Evolutionary conservation across 2,888 invertebrate genomes (phyloP).

Genomic region (Osedax frankpressi): DNA sequence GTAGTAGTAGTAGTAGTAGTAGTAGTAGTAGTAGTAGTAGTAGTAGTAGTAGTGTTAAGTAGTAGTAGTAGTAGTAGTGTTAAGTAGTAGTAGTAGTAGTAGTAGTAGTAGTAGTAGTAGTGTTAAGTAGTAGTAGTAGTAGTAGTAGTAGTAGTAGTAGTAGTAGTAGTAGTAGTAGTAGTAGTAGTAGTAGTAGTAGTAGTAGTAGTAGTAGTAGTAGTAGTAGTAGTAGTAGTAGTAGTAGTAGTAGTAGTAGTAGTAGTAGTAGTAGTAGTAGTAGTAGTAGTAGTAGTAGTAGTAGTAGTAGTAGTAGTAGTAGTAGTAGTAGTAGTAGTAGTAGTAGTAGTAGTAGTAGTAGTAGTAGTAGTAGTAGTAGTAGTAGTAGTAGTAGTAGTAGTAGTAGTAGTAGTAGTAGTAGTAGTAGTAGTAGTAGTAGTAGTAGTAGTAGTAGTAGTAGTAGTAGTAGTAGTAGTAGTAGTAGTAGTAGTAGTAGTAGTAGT

Average conservation of each 20-base stretch:
- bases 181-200: constrained; percentile 3
- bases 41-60: too few relatives aligned
- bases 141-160: constrained; percentile 4
- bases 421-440: too few relatives aligned
- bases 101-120: too few relatives aligned
- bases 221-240: not conserved
- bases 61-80: too few relatives aligned
- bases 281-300: not conserved
- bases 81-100: too few relatives aligned
- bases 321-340: not conserved
- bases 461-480: too few relatives aligned
- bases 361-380: not conserved
- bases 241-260: not conserved
- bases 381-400: too few relatives aligned
- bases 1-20: constrained; percentile 11
- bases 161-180: constrained; percentile 13
- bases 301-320: not conserved
- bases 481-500: too few relatives aligned
- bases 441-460: too few relatives aligned
- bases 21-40: constrained; percentile 11
- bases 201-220: constrained; percentile 4
- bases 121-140: constrained; percentile 5
- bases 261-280: not conserved
- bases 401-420: too few relatives aligned
- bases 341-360: not conserved